Evolutionary conservation across 2,888 invertebrate genomes (phyloP), one percentile per base, ranked within the genome.

Genomic region (Slavum lentiscoides): DNA sequence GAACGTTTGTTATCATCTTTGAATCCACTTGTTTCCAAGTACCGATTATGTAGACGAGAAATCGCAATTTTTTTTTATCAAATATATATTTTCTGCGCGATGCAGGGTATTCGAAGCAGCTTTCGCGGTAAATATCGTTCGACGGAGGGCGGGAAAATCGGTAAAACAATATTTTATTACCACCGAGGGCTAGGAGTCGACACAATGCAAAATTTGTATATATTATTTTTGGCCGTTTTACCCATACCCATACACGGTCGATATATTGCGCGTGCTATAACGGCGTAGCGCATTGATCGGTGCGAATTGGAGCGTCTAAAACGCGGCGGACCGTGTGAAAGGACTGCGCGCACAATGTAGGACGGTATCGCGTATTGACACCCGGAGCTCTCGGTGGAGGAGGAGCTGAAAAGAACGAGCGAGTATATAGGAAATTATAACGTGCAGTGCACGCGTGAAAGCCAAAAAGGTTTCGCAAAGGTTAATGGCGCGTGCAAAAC

Each of bases 401-500:
- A 43, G 61, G 53, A 64, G 62, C 17, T 43, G 66, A 23, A 21
- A 30, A 39, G n/a, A n/a, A n/a, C n/a, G n/a, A n/a, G 17, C 13
- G 59, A 62, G n/a, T n/a, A n/a, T n/a, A n/a, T n/a, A n/a, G 68
- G 58, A 68, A 61, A 76, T 61, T 77, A 70, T 77, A 77, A 77
- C 69, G 49, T 69, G 37, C 53, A 30, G 43, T 43, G 61, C 49
- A 13, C 43, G 58, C 21, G 21, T 9, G 69, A 74, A 66, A 21
- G 17, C 37, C 17, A 43, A 62, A 62, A 77, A 77, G 69, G 77
- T 77, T 77, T 70, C 30, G n/a, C 30, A 30, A 62, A 62, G 77
- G 77, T 77, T 77, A 77, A 77, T 77, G 77, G 69, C 21, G 77
- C 77, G 69, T 70, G 77, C 53, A 55, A 55, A 70, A 70, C 70